Conservation (phyloP, 2,888 invertebrate genomes). For the Toxonevra muliebris region DNA sequence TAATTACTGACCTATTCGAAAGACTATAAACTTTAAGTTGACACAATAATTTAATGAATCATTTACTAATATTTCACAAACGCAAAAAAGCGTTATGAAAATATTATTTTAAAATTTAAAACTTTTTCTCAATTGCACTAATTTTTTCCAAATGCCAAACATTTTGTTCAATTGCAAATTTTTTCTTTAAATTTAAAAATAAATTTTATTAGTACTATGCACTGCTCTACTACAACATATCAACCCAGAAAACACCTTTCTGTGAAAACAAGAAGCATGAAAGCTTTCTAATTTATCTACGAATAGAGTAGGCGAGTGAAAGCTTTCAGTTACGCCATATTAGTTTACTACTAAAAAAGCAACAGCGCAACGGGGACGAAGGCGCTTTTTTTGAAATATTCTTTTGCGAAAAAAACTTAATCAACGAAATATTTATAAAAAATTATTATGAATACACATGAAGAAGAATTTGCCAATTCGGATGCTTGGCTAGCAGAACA, state of each 20-base stretch:
- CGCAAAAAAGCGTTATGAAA: background rate
- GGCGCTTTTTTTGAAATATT: background rate
- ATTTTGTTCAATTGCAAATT: too few species aligned
- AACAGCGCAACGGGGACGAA: background rate
- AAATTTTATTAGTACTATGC: background rate
- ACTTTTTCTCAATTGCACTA: too few species aligned
- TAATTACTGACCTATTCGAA: too few species aligned
- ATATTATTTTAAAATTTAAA: too few species aligned
- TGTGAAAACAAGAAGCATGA: background rate
- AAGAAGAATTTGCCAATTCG: conserved; percentile 46
- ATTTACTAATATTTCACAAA: background rate
- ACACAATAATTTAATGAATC: background rate
- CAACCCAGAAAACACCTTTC: conserved; percentile 13
- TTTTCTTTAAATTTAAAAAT: too few species aligned
- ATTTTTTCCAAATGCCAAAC: too few species aligned
- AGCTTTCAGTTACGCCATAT: conserved; percentile 36
- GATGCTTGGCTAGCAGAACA: conserved; percentile 52
- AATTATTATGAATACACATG: conserved; percentile 43
- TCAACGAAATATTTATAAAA: too few species aligned
- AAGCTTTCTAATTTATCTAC: conserved; percentile 7
- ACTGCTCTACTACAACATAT: conserved; percentile 8
- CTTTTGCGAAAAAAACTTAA: too few species aligned
- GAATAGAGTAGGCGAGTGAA: conserved; percentile 26
- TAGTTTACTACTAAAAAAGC: conserved; percentile 11
- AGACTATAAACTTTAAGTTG: too few species aligned